phyloP scores from a whole-genome alignment of 2,113 vertebrate genomes.

The Tricholaema leucomelas region DNA sequence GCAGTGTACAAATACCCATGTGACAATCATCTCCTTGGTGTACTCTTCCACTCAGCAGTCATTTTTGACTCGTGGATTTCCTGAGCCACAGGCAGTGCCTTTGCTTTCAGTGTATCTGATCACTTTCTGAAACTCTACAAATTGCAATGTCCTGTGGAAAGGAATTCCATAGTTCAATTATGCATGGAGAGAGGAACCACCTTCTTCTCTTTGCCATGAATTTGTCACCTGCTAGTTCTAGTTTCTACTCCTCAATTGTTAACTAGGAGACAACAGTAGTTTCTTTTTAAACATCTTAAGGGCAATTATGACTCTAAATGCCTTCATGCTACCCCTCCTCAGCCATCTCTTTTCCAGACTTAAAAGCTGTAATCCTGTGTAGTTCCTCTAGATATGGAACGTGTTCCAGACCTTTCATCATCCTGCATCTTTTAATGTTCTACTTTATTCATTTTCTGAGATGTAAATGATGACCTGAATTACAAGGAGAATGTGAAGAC shows the following conservation, averaged over 20 bases:
- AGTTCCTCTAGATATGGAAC: background rate
- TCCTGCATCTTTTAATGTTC: background rate
- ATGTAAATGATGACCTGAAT: background rate
- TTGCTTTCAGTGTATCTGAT: background rate
- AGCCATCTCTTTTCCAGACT: background rate
- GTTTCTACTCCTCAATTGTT: background rate
- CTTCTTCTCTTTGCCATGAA: background rate
- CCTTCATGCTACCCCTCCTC: background rate
- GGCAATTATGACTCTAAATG: background rate
- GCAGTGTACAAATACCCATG: background rate
- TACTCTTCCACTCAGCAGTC: background rate
- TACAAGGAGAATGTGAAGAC: background rate
- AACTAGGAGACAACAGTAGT: background rate
- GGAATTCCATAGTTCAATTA: background rate
- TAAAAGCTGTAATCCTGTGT: background rate
- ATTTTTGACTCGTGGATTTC: background rate
- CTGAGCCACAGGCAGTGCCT: background rate
- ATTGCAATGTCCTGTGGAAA: background rate
- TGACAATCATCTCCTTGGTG: background rate
- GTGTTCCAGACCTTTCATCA: background rate
- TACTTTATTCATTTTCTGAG: background rate
- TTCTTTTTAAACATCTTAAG: background rate
- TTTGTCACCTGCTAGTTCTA: background rate
- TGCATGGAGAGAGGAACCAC: background rate
- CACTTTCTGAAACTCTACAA: background rate